These are phyloP conservation scores for Romanogobio albipinnatus DNA, from an alignment of 2,113 vertebrate species.

Conservation along the genomic window DNA sequence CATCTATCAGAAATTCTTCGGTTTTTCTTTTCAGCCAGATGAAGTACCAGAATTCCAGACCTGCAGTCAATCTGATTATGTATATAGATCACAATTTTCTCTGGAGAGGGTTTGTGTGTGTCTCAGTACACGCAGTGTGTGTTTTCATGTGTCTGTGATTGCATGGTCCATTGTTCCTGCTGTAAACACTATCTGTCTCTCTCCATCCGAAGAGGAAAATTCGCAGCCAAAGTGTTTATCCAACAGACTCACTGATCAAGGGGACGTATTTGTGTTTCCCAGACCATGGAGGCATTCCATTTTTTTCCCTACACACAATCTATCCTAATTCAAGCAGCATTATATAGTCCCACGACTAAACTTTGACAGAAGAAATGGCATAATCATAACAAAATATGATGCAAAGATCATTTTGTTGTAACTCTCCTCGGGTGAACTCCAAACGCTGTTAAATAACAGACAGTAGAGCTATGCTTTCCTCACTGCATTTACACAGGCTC, in stretches of 20 bases:
- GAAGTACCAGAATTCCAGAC: conserved; percentile 14
- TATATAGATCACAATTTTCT: conserved; percentile 11
- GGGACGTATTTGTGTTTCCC: background rate
- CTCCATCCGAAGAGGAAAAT: conserved; percentile 23
- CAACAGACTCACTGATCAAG: conserved; percentile 41
- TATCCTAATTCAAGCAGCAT: background rate
- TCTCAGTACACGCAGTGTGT: background rate
- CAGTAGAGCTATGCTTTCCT: background rate
- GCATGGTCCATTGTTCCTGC: conserved; percentile 35
- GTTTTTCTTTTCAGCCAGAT: background rate
- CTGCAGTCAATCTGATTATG: conserved; percentile 34
- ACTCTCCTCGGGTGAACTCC: conserved; percentile 15
- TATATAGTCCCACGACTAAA: conserved; percentile 19
- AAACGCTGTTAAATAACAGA: conserved; percentile 1
- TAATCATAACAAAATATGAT: conserved; percentile 31
- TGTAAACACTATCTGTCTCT: conserved; percentile 50
- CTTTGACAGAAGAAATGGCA: background rate
- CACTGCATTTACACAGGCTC: background rate
- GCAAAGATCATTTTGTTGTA: background rate
- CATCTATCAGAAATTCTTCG: background rate
- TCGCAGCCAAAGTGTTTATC: conserved; percentile 33
- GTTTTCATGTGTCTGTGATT: conserved; percentile 43
- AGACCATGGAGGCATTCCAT: background rate
- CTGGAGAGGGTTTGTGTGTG: background rate
- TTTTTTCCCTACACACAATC: background rate